Evolutionary conservation across 64 coral and sea anemone genomes (phyloP), one percentile per base, ranked within the genome.

Genomic region (Stichodactyla helianthus): DNA sequence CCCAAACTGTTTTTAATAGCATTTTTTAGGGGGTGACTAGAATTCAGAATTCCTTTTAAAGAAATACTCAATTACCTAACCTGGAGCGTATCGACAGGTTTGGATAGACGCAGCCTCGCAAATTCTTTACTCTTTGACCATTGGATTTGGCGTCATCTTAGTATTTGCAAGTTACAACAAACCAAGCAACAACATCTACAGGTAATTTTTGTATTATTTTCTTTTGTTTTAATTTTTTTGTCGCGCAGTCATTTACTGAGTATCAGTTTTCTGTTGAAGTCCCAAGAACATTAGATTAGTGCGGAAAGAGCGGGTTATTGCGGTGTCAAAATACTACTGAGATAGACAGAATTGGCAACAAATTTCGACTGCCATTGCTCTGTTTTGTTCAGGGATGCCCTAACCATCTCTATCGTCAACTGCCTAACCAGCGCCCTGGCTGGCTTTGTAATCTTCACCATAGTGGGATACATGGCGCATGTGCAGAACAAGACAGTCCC

Each of bases 61-160:
- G 35, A 44, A 44, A 44, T 44, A 44, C 35, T 44, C 35, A 44
- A 3, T 44, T 44, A 44, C 35, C 35, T 44, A 44, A 44, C 35
- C 35, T 3, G 35, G 35, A 44, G 35, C 35, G 35, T 44, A n/a
- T 31, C 6, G 25, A 74, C 82, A 98, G 92, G 95, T 98, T 53
- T 98, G 95, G 95, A 88, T 93, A 80, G 89, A 98, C 6, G 95
- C 95, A 9, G 95, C 95, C 6, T 89, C 89, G 2, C 95, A 98
- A 35, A 98, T 98, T 18, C 85, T 94, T 16, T 98, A 89, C 68
- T 98, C 95, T 1, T 77, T 98, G 0, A 91, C 92, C 10, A 86
- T 98, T 87, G 95, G 86, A 7, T 83, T 98, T 58, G 95, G 95
- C 16, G 95, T 93, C 0, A 86, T 98, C 15, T 70, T 98, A 13